These are phyloP conservation scores for Alcedo atthis DNA, from an alignment of 2,797 vertebrate species.

Conservation along the genomic window DNA sequence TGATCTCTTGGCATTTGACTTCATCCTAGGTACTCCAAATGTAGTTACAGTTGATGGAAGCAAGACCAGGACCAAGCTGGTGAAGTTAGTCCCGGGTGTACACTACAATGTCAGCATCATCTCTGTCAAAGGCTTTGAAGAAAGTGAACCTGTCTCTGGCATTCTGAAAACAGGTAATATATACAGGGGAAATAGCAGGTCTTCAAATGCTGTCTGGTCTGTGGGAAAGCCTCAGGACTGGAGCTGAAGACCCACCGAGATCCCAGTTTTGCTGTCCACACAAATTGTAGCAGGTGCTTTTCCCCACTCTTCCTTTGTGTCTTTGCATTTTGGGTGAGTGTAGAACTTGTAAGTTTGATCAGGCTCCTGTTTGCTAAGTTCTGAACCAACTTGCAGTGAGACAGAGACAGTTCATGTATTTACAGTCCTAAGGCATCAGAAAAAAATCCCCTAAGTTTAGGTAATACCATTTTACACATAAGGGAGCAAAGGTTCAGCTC, in stretches of 20 bases:
- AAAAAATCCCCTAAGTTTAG: background rate
- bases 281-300: background rate
- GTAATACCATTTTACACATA: background rate
- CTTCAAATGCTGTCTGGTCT: background rate
- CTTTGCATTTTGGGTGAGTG: background rate
- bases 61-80: constrained; percentile 82
- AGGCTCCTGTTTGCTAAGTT: background rate
- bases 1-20: background rate
- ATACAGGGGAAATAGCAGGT: background rate
- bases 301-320: background rate
- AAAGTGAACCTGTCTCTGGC: constrained; percentile 90
- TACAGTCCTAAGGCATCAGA: background rate
- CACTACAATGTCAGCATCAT: constrained; percentile 88
- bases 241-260: background rate
- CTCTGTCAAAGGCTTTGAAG: constrained; percentile 88
- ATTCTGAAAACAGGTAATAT: constrained; percentile 87
- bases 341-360: background rate
- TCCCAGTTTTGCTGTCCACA: background rate
- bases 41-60: constrained; percentile 84
- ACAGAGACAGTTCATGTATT: background rate
- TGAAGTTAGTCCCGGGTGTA: constrained; percentile 87
- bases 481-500: background rate
- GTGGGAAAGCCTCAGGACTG: background rate
- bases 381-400: background rate
- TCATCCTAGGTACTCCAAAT: constrained; percentile 80